phyloP scores from a whole-genome alignment of 2,888 invertebrate species.

The Orchesellides sinensis region DNA sequence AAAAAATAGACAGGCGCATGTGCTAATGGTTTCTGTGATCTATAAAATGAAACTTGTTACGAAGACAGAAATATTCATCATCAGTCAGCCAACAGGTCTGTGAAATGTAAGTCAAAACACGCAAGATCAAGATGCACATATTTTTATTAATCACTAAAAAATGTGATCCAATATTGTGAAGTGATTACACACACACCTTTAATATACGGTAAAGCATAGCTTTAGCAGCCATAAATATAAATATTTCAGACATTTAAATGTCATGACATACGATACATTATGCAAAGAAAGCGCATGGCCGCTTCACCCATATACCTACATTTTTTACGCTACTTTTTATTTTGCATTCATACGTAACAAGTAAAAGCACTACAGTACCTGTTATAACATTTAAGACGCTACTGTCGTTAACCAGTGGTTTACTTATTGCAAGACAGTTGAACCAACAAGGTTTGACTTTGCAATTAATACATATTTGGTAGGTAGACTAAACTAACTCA shows the following conservation, averaged over 20 bases:
- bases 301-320: background rate
- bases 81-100: conserved; percentile 42
- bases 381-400: background rate
- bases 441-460: background rate
- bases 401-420: no score
- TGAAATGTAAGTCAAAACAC: conserved; percentile 41
- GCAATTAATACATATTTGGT: background rate
- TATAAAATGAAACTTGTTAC: no score
- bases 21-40: no score
- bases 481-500: no score
- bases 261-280: no score
- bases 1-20: background rate
- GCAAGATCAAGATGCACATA: background rate
- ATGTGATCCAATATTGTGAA: background rate
- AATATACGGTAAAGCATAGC: background rate
- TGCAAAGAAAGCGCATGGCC: background rate
- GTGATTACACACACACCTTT: background rate
- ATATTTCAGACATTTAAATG: no score
- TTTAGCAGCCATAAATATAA: no score
- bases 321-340: background rate
- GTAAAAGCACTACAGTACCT: background rate
- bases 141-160: conserved; percentile 23
- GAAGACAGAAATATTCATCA: background rate
- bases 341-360: background rate
- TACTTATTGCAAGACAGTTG: background rate